Evolutionary conservation across 2,888 invertebrate genomes (phyloP).

Genomic region (Thymelicus sylvestris): DNA sequence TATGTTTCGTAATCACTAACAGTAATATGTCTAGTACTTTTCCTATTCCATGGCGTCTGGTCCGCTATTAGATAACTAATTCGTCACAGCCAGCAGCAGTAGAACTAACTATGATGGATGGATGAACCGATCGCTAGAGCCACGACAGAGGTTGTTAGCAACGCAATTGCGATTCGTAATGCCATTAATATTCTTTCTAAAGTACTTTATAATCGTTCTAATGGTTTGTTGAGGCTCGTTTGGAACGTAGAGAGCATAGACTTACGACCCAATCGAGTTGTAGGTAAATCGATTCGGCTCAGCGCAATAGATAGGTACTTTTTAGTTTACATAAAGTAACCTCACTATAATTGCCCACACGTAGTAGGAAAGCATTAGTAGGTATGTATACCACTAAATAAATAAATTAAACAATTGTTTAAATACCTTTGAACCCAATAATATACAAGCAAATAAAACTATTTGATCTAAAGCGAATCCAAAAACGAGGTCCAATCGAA

Average conservation of each 20-base stretch:
- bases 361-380: too few species aligned
- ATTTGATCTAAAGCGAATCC: too few species aligned
- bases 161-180: slow-evolving; percentile 28
- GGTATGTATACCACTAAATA: too few species aligned
- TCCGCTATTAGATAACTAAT: slow-evolving; percentile 24
- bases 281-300: background rate
- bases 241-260: background rate
- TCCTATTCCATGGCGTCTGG: slow-evolving; percentile 7
- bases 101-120: slow-evolving; percentile 32
- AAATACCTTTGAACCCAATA: too few species aligned
- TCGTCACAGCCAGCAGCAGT: slow-evolving; percentile 16
- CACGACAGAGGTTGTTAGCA: slow-evolving; percentile 19
- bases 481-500: too few species aligned
- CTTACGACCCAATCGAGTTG: background rate
- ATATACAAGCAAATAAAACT: too few species aligned
- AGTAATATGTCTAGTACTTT: slow-evolving; percentile 6
- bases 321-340: background rate
- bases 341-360: too few species aligned
- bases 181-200: slow-evolving; percentile 27
- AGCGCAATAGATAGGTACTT: background rate
- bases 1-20: background rate
- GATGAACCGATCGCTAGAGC: slow-evolving; percentile 13
- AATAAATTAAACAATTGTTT: too few species aligned
- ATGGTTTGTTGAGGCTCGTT: background rate
- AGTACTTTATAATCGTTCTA: slow-evolving; percentile 23